These are phyloP conservation scores for Trachelus stipa DNA, from an alignment of 2,888 invertebrate species.

Conservation along the genomic window DNA sequence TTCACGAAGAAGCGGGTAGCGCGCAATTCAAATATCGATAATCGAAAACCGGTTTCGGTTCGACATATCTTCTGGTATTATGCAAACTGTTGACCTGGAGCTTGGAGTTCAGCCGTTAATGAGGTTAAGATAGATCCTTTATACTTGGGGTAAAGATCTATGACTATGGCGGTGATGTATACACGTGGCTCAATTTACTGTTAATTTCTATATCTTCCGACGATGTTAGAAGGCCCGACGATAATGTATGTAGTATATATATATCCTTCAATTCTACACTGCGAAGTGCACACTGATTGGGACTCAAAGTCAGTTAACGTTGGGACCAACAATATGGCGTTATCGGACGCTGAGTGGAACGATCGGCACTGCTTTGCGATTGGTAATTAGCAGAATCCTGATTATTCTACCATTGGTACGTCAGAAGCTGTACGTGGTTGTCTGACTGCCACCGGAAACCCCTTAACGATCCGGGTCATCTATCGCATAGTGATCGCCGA, in stretches of 20 bases:
- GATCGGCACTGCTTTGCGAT: neutral
- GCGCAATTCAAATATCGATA: neutral
- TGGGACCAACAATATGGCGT: neutral
- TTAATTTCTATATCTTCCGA: neutral
- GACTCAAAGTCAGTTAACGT: neutral
- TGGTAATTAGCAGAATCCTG: neutral
- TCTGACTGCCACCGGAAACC: constrained; percentile 38
- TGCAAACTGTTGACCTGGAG: neutral
- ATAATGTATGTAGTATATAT: too few species aligned
- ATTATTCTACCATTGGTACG: neutral
- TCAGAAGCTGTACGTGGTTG: neutral
- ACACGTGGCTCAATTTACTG: neutral
- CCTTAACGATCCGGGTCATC: constrained; percentile 53
- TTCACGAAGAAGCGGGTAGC: neutral
- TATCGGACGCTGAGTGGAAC: neutral
- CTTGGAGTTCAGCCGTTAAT: neutral
- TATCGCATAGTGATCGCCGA: constrained; percentile 42
- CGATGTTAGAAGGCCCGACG: too few species aligned
- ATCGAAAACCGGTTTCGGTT: neutral
- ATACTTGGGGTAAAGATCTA: neutral
- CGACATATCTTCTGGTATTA: neutral
- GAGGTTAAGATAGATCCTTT: neutral
- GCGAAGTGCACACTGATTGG: neutral
- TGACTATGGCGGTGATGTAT: neutral
- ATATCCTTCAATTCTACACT: neutral